Base-by-base conservation (phyloP, 2,888 invertebrate species). In the Argyresthia albistria region DNA sequence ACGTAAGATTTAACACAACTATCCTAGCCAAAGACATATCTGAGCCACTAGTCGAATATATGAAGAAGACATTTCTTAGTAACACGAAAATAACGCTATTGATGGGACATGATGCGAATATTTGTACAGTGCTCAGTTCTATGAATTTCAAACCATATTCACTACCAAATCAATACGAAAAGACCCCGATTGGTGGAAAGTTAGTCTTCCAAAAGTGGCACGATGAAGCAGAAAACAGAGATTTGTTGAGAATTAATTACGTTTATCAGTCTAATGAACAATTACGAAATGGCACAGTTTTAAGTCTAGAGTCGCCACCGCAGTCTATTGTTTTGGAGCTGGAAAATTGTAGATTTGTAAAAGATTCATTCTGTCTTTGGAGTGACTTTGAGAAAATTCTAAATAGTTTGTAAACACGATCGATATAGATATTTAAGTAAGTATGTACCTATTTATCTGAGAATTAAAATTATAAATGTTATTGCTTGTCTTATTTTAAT, bases 91-190 rank as follows among this genome's bases (percentile, higher is more conserved):
- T 80, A 0, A 60, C 65, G 0, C 58, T 84, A 10, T 56, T 87
- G 0, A 80, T 83, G 77, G 86, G 82, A 0, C 86, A 87, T 55
- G 84, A 84, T 62, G 76, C 80, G 1, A 87, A 86, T 55, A 64
- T 84, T 4, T 77, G 75, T 43, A 80, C 82, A 0, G 45, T 84
- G 0, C 55, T 83, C 1, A 75, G 67, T 3, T 63, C 70, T 8
- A 61, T 87, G 58, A 54, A 59, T 16, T 72, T 84, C 45, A 71
- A 70, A 54, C 60, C 69, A 0, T 82, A 71, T 56, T 53, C 1
- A 1, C 62, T 87, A 6, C 55, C 56, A 10, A 57, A 75, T 7
- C 83, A 80, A 45, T 61, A 70, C 56, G 79, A 83, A 60, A 57
- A 64, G 1, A 65, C 66, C 0, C 86, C 86, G 0, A 62, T 76